Conservation (phyloP, 1,140 invertebrate species). For the Drosophila trapezifrons region DNA sequence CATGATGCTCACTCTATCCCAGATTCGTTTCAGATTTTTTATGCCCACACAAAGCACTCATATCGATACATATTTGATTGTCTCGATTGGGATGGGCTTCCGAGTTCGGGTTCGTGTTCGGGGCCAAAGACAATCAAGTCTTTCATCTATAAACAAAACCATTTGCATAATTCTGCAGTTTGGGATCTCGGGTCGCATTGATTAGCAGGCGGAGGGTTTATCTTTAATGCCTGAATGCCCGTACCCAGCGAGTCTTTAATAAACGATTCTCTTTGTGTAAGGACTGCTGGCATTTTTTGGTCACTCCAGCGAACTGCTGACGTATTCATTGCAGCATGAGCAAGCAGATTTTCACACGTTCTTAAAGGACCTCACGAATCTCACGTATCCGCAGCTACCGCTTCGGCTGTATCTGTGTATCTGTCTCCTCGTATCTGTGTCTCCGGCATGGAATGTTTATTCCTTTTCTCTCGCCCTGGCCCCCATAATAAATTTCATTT, state of each 20-base stretch:
- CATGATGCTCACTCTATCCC: constrained; percentile 58
- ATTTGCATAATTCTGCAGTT: constrained; percentile 76
- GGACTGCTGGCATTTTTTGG: constrained; percentile 25
- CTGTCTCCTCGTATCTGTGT: constrained; percentile 24
- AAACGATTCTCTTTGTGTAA: constrained; percentile 51
- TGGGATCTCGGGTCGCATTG: constrained; percentile 40
- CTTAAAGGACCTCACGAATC: constrained; percentile 45
- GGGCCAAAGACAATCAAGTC: constrained; percentile 61
- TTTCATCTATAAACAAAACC: constrained; percentile 73
- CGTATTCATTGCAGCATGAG: constrained; percentile 63
- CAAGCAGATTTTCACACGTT: constrained; percentile 67
- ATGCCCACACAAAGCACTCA: constrained; percentile 50
- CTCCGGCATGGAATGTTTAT: constrained; percentile 36
- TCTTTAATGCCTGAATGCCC: constrained; percentile 51
- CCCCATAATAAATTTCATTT: constrained; percentile 72
- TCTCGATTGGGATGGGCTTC: constrained; percentile 23
- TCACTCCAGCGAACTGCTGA: constrained; percentile 51
- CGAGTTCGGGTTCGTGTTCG: background rate
- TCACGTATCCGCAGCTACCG: constrained; percentile 18
- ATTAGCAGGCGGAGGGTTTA: constrained; percentile 40
- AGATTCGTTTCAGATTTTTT: constrained; percentile 72
- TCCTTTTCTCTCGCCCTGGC: constrained; percentile 28
- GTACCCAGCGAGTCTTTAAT: constrained; percentile 53
- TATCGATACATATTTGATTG: constrained; percentile 62
- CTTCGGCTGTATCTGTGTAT: constrained; percentile 10